phyloP scores from a whole-genome alignment of 2,113 vertebrate species.

The Falcunculus frontatus region DNA sequence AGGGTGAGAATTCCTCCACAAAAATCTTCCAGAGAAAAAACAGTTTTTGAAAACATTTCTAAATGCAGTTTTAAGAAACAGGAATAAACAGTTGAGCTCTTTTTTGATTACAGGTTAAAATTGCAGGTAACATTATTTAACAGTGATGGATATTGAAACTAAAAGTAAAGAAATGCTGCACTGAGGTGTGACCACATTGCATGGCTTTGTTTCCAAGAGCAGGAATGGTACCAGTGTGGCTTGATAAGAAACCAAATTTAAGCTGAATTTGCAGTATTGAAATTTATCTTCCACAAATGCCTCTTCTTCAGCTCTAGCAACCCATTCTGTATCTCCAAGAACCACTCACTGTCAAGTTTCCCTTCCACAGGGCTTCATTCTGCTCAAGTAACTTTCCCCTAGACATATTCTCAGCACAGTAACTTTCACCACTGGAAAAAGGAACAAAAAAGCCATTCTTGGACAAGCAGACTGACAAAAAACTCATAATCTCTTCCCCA shows the following conservation, averaged over 20 bases:
- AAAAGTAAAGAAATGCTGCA: not conserved
- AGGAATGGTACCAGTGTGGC: not conserved
- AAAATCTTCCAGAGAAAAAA: not conserved
- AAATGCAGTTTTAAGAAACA: not conserved
- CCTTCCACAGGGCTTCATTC: not conserved
- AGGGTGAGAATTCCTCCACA: not conserved
- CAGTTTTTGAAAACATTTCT: not conserved
- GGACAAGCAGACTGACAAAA: not conserved
- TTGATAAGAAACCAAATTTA: not conserved
- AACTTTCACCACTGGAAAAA: not conserved
- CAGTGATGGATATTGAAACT: not conserved
- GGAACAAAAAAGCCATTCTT: not conserved
- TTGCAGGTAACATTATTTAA: not conserved
- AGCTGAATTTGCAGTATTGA: not conserved
- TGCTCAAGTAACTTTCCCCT: not conserved
- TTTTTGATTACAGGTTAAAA: not conserved
- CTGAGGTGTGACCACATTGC: not conserved
- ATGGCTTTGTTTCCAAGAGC: not conserved
- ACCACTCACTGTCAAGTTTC: not conserved
- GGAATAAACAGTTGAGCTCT: not conserved
- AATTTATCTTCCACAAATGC: not conserved
- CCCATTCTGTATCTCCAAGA: not conserved
- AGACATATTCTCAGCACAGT: not conserved
- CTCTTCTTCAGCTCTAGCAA: not conserved
- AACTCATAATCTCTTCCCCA: accelerated